Evolutionary conservation across 2,797 vertebrate species (phyloP), one percentile per base, ranked within the genome.

Genomic region (Anolis apletophallus): DNA sequence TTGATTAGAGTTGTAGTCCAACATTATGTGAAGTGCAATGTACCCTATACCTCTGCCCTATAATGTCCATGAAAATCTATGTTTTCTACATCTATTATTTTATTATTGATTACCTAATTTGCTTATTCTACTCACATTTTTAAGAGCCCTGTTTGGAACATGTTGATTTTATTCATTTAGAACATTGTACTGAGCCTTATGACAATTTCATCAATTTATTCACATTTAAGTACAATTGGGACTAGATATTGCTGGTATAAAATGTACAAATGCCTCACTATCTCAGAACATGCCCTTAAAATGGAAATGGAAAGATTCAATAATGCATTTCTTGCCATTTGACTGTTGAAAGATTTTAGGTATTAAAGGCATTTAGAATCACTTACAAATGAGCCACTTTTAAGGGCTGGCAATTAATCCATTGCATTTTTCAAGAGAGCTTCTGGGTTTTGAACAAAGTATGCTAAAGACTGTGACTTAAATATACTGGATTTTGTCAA

Each of bases 321-420:
- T 29, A 19, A 73, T 88, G 26, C 32, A 16, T 90, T 50, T 7
- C 36, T 61, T 88, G 75, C 85, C 55, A 0, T 3, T 10, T 82
- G 92, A 89, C 3, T 32, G 76, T 85, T 73, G 83, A 80, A 90
- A 92, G 88, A 92, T 94, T 83, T 88, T 83, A 89, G 90, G 89
- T 88, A 89, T 92, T 91, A 86, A 87, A 91, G 89, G 88, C 87
- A 90, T 92, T 93, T 89, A 93, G 88, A 90, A 87, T 89, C 23
- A 1, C 89, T 95, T 92, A 92, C 54, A 89, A 92, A 88, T 1
- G 83, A 94, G 90, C 83, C 40, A 87, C 92, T 93, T 96, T 94
- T 89, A 40, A n/a, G 71, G 93, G 90, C 64, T 92, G 78, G 46
- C 88, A 94, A 93, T 94, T 95, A 94, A 93, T 91, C 80, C 80